These are phyloP conservation scores for Carassius auratus DNA, from an alignment of 2,113 vertebrate species.

Conservation along the genomic window DNA sequence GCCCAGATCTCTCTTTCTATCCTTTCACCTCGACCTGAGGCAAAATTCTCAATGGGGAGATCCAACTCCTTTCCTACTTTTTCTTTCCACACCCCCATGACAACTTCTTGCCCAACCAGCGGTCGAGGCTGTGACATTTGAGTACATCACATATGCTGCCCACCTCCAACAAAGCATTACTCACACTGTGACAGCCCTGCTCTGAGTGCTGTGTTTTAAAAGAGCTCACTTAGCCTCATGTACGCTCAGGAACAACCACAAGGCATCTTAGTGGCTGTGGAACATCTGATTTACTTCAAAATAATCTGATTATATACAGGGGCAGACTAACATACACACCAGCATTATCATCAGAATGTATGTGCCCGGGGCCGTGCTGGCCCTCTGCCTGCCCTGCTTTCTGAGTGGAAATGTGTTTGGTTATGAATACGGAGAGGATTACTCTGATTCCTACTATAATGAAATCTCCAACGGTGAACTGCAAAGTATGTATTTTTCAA, in stretches of 20 bases:
- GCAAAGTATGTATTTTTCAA: conserved; percentile 48
- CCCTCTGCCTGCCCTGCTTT: conserved; percentile 58
- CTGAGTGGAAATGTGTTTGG: conserved; percentile 34
- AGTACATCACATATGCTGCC: conserved; percentile 26
- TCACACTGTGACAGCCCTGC: conserved; percentile 43
- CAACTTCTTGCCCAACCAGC: conserved; percentile 21
- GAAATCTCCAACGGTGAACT: conserved; percentile 62
- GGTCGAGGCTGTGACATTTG: conserved; percentile 25
- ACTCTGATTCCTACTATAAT: conserved; percentile 59
- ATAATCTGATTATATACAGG: conserved; percentile 19
- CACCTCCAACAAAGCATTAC: conserved; percentile 62
- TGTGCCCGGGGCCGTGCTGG: conserved; percentile 46
- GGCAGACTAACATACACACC: neutral
- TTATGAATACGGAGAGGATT: conserved; percentile 58
- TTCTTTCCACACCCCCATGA: conserved; percentile 16
- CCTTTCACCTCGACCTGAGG: neutral
- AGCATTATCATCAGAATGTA: conserved; percentile 49
- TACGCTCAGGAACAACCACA: conserved; percentile 47
- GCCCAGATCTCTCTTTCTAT: neutral
- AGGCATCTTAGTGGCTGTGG: conserved; percentile 14
- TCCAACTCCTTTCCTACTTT: neutral
- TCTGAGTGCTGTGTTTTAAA: conserved; percentile 59
- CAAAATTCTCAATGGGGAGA: neutral
- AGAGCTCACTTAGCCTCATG: conserved; percentile 47
- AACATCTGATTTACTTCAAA: neutral